A percentile compares a stretch with the other conserved stretches of the same genome.
Evolutionary conservation across 2,113 vertebrate genomes (phyloP).

Genomic region (Meleagris gallopavo): DNA sequence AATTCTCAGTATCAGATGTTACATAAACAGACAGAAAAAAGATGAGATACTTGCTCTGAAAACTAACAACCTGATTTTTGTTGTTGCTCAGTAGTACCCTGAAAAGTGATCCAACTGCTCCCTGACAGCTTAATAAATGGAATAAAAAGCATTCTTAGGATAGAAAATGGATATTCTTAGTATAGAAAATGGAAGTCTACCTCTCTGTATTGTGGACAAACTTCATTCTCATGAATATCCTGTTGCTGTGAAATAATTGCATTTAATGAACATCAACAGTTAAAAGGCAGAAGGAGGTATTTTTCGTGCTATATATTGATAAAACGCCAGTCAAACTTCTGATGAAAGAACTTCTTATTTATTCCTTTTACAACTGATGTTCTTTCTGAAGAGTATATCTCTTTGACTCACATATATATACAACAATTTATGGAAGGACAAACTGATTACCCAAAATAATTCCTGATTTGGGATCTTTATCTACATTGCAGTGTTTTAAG

Average conservation of each 20-base stretch:
- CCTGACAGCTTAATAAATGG: background rate
- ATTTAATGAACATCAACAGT: background rate
- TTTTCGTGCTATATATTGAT: background rate
- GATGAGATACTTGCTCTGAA: background rate
- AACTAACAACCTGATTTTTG: rapidly evolving
- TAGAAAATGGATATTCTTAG: too few species aligned
- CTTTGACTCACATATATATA: background rate
- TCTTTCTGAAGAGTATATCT: background rate
- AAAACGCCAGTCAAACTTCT: background rate
- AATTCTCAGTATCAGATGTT: background rate
- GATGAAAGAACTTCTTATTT: background rate
- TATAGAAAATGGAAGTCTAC: background rate
- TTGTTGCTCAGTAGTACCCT: background rate
- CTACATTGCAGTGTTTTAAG: background rate
- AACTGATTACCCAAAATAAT: background rate
- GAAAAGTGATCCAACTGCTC: background rate
- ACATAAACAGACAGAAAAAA: background rate
- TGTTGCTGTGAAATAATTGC: background rate
- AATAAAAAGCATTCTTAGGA: background rate
- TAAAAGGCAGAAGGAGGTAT: background rate
- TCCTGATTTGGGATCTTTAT: background rate
- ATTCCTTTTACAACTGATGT: background rate
- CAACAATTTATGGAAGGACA: background rate
- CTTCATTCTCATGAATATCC: background rate
- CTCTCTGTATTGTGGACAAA: background rate